A percentile compares a stretch with the other conserved stretches of the same genome.
Evolutionary conservation across 2,888 invertebrate genomes (phyloP).

Genomic region (Parnassius apollo): DNA sequence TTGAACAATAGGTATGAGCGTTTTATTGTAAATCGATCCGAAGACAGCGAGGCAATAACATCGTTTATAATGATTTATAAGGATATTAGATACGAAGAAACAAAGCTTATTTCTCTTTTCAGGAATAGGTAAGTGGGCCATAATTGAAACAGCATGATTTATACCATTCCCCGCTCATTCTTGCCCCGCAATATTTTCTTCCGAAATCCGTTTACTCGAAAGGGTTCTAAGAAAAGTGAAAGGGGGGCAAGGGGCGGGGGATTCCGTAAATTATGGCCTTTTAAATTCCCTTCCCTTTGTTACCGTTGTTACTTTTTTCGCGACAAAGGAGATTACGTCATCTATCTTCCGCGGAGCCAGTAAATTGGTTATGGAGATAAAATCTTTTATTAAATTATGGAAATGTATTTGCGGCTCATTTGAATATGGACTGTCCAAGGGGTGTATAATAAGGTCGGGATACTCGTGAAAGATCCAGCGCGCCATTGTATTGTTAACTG

Average conservation of each 20-base stretch:
- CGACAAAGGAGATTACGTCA: conserved; percentile 71
- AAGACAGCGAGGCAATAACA: conserved; percentile 30
- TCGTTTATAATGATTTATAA: conserved; percentile 38
- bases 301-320: conserved; percentile 64
- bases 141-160: conserved; percentile 71
- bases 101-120: conserved; percentile 29
- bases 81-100: conserved; percentile 34
- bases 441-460: conserved; percentile 20
- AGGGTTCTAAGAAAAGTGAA: conserved; percentile 44
- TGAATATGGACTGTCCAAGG: conserved; percentile 27
- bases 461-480: conserved; percentile 7
- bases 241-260: conserved; percentile 31
- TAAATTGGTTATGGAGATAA: conserved; percentile 52
- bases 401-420: conserved; percentile 26
- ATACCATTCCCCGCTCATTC: conserved; percentile 40
- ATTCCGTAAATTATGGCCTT: conserved; percentile 64
- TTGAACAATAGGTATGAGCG: conserved; percentile 20
- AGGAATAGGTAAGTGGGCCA: conserved; percentile 48
- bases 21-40: conserved; percentile 14
- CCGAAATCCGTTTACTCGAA: conserved; percentile 40
- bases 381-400: conserved; percentile 38
- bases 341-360: conserved; percentile 57
- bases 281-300: conserved; percentile 73
- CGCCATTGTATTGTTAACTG: conserved; percentile 9
- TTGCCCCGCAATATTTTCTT: conserved; percentile 30